Percentiles rank a stretch among this genome's conserved stretches.
phyloP scores from a whole-genome alignment of 2,888 invertebrate species.

The Zhuqinia jingwanae region DNA sequence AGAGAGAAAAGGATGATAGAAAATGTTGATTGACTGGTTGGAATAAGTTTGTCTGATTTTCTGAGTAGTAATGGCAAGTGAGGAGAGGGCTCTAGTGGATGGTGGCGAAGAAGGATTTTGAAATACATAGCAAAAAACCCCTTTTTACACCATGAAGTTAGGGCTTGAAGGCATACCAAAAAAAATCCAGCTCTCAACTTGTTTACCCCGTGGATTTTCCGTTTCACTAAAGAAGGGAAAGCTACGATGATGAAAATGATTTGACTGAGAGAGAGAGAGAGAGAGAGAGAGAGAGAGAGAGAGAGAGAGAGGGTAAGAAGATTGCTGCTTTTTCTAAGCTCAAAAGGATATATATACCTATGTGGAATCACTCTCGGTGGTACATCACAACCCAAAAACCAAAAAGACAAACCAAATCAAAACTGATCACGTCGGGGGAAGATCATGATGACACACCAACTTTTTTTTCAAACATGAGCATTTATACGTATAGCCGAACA shows the following conservation, averaged over 20 bases:
- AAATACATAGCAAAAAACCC: not conserved
- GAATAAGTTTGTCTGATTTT: not conserved
- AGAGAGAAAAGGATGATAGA: not conserved
- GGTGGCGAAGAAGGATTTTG: not conserved
- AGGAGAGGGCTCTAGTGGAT: not conserved
- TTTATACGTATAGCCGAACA: not conserved
- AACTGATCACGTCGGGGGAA: slow-evolving; percentile 32
- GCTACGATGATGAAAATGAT: not conserved
- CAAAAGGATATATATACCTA: not conserved
- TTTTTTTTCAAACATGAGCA: not conserved
- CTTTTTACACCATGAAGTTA: not conserved
- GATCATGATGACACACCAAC: not conserved
- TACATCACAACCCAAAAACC: not conserved
- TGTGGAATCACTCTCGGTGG: not conserved
- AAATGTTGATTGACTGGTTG: slow-evolving; percentile 24
- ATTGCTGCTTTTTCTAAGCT: too few relatives aligned
- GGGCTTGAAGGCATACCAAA: not conserved
- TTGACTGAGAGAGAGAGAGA: slow-evolving; percentile 5
- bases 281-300: too few relatives aligned
- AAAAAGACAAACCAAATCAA: slow-evolving; percentile 44
- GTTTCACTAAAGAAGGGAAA: slow-evolving; percentile 25
- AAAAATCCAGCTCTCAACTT: slow-evolving; percentile 39
- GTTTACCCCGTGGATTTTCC: slow-evolving; percentile 57
- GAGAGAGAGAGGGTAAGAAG: too few relatives aligned
- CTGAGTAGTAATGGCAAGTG: not conserved